Evolutionary conservation across 2,113 vertebrate species (phyloP).

Genomic region (Xenopus borealis): DNA sequence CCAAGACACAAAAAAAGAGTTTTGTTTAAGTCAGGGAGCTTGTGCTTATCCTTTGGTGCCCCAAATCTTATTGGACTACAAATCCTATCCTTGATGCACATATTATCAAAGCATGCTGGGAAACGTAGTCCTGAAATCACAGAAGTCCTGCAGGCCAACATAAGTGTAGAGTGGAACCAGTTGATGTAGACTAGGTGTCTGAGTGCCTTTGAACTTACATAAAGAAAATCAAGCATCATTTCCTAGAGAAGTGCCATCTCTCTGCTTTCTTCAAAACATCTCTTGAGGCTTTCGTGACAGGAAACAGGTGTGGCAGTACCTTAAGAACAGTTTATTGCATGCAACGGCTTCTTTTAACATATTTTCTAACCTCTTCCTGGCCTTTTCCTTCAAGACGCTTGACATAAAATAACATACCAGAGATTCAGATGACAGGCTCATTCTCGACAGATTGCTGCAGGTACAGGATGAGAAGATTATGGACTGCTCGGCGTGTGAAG

Average conservation of each 20-base stretch:
- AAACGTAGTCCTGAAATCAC: too few relatives aligned
- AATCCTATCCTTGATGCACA: too few relatives aligned
- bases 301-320: slow-evolving; percentile 29
- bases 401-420: slow-evolving; percentile 43
- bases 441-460: slow-evolving; percentile 36
- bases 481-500: slow-evolving; percentile 26
- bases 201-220: too few relatives aligned
- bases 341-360: slow-evolving; percentile 17
- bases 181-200: too few relatives aligned
- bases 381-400: slow-evolving; percentile 24
- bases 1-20: too few relatives aligned
- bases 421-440: slow-evolving; percentile 29
- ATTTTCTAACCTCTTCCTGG: slow-evolving; percentile 30
- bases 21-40: too few relatives aligned
- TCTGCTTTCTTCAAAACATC: slow-evolving; percentile 5
- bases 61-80: too few relatives aligned
- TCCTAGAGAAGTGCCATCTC: slow-evolving; percentile 9
- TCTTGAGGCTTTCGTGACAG: slow-evolving; percentile 35
- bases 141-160: too few relatives aligned
- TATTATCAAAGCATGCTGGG: too few relatives aligned
- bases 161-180: too few relatives aligned
- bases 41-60: too few relatives aligned
- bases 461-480: slow-evolving; percentile 36
- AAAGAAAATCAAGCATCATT: neutral
- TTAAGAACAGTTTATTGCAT: slow-evolving; percentile 23